Conservation (phyloP, 2,113 vertebrate species). For the Corythoichthys haematopterus region DNA sequence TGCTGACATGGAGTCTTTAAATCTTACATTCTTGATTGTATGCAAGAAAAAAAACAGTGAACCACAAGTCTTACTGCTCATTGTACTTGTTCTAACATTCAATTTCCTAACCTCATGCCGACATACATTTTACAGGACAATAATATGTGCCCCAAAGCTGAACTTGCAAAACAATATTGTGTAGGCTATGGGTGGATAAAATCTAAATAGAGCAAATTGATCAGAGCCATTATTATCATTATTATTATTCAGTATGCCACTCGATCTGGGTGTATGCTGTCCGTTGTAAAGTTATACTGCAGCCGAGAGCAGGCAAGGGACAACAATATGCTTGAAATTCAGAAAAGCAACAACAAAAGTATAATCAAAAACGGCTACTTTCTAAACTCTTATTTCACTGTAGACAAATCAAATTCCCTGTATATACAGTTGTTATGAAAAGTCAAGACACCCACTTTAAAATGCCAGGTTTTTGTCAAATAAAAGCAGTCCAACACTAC, state of each 20-base stretch:
- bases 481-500: not conserved
- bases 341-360: constrained; percentile 23
- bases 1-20: constrained; percentile 35
- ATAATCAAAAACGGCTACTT: constrained; percentile 22
- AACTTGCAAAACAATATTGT: constrained; percentile 36
- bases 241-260: constrained; percentile 11
- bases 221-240: constrained; percentile 41
- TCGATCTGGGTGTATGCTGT: constrained; percentile 42
- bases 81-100: constrained; percentile 39
- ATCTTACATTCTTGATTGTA: constrained; percentile 20
- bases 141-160: constrained; percentile 50
- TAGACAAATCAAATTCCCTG: not conserved
- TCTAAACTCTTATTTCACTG: constrained; percentile 11
- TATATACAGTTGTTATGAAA: not conserved
- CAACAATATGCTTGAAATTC: constrained; percentile 37
- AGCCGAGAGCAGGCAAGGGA: constrained; percentile 44
- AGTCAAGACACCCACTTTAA: not conserved
- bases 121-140: constrained; percentile 50
- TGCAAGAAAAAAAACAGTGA: constrained; percentile 25
- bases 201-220: constrained; percentile 47
- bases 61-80: constrained; percentile 33
- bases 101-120: constrained; percentile 46
- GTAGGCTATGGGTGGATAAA: constrained; percentile 36
- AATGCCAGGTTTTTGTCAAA: not conserved
- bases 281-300: constrained; percentile 55